Conservation (phyloP, 2,888 invertebrate genomes). For the Tridacna crocea region DNA sequence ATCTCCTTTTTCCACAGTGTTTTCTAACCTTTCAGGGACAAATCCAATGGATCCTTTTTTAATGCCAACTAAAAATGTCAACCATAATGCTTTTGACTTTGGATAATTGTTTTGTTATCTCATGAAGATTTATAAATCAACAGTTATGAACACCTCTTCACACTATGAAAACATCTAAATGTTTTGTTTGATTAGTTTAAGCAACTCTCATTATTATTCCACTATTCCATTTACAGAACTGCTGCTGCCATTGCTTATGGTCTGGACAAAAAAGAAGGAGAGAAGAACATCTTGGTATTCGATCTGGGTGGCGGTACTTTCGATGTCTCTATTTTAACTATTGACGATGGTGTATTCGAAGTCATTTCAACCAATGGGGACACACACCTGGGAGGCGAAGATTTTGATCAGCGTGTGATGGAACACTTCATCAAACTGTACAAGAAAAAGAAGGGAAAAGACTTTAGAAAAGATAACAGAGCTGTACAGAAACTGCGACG, state of each 20-base stretch:
- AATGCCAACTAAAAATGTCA: too few relatives aligned
- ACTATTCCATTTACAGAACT: conserved; percentile 85
- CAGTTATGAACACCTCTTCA: too few relatives aligned
- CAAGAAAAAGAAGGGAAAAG: conserved; percentile 99
- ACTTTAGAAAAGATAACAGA: conserved; percentile 95
- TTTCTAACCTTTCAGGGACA: too few relatives aligned
- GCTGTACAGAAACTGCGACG: conserved; percentile 98
- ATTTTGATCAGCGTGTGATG: conserved; percentile 99
- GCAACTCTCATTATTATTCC: too few relatives aligned
- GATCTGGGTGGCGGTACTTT: conserved; percentile 99
- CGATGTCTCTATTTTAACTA: conserved; percentile 98
- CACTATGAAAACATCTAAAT: too few relatives aligned
- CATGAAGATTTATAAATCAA: too few relatives aligned
- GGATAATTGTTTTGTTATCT: too few relatives aligned
- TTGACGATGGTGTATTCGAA: conserved; percentile 99
- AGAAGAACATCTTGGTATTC: conserved; percentile 99
- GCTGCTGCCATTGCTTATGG: conserved; percentile 99
- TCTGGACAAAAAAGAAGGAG: conserved; percentile 97
- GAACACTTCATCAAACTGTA: conserved; percentile 99
- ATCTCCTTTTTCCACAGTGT: too few relatives aligned
- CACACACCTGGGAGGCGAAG: conserved; percentile 99
- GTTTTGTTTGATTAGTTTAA: too few relatives aligned
- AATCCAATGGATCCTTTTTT: too few relatives aligned
- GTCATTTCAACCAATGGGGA: conserved; percentile 94
- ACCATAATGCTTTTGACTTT: too few relatives aligned